These are phyloP conservation scores for Seriola rivoliana DNA, from an alignment of 2,113 vertebrate genomes.

Conservation along the genomic window DNA sequence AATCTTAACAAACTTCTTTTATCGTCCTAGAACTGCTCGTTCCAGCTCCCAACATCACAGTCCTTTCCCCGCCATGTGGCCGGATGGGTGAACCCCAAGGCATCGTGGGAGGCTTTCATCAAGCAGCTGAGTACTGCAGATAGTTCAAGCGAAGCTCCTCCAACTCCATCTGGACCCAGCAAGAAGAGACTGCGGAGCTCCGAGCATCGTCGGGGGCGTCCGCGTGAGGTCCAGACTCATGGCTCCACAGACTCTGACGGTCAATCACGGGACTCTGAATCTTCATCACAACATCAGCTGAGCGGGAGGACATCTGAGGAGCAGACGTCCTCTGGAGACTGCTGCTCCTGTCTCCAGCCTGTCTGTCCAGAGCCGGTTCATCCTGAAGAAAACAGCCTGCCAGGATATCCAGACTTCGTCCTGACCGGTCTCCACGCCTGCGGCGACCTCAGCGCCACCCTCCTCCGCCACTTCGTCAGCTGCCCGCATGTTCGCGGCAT, in stretches of 20 bases:
- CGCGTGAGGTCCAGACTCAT: not conserved
- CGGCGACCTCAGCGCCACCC: slow-evolving; percentile 91
- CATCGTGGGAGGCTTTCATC: slow-evolving; percentile 86
- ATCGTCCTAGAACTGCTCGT: slow-evolving; percentile 52
- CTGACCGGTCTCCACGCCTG: slow-evolving; percentile 94
- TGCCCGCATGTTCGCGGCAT: slow-evolving; percentile 87
- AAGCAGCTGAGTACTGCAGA: slow-evolving; percentile 72
- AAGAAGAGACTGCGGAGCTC: slow-evolving; percentile 71
- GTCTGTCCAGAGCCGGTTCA: not conserved
- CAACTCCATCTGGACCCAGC: slow-evolving; percentile 37
- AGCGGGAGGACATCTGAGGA: not conserved
- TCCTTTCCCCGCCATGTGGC: slow-evolving; percentile 83
- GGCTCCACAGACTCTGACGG: not conserved
- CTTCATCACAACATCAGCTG: not conserved
- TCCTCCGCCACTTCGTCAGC: slow-evolving; percentile 89
- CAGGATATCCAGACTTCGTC: slow-evolving; percentile 73
- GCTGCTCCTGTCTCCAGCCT: not conserved
- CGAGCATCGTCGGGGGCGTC: not conserved
- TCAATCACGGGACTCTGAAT: not conserved
- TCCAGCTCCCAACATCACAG: slow-evolving; percentile 32
- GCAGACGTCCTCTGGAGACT: not conserved
- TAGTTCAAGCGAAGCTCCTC: slow-evolving; percentile 8
- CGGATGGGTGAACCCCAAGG: slow-evolving; percentile 86
- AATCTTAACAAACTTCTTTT: not conserved
- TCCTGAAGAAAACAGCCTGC: not conserved